Conservation (phyloP, 2,888 invertebrate species). For the Aphodius granarius region DNA sequence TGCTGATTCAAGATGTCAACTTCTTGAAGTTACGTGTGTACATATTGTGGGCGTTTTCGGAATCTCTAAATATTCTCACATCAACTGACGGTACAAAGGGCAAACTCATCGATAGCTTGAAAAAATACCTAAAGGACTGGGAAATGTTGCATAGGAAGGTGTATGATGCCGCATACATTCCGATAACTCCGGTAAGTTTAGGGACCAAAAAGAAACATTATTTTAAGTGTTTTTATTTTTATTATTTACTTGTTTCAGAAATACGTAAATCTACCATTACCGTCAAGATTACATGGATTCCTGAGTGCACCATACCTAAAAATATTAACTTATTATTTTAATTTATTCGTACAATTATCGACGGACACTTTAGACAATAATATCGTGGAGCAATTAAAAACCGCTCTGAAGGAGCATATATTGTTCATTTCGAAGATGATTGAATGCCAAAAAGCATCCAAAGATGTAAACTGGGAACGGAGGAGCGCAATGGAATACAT, state of each 20-base stretch:
- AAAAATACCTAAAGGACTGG: constrained; percentile 42
- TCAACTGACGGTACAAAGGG: constrained; percentile 42
- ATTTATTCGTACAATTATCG: not conserved
- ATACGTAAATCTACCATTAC: constrained; percentile 44
- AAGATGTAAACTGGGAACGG: constrained; percentile 50
- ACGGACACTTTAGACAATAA: constrained; percentile 7
- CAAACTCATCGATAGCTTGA: constrained; percentile 41
- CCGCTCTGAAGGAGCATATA: constrained; percentile 45
- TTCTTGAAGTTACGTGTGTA: constrained; percentile 45
- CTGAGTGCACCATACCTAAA: constrained; percentile 43
- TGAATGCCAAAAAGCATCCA: constrained; percentile 48
- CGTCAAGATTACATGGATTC: constrained; percentile 45
- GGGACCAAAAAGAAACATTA: not conserved
- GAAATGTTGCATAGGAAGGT: constrained; percentile 35
- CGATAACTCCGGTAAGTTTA: constrained; percentile 29
- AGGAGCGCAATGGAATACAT: constrained; percentile 59
- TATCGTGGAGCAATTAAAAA: constrained; percentile 41
- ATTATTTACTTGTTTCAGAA: constrained; percentile 38
- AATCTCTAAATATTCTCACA: constrained; percentile 44
- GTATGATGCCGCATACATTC: constrained; percentile 24
- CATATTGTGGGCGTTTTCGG: constrained; percentile 41
- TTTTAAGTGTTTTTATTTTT: not conserved
- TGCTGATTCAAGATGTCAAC: constrained; percentile 45
- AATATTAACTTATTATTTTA: constrained; percentile 35
- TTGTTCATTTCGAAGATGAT: constrained; percentile 35